These are phyloP conservation scores for Clepsis dumicolana DNA, from an alignment of 2,888 invertebrate genomes.

Conservation along the genomic window DNA sequence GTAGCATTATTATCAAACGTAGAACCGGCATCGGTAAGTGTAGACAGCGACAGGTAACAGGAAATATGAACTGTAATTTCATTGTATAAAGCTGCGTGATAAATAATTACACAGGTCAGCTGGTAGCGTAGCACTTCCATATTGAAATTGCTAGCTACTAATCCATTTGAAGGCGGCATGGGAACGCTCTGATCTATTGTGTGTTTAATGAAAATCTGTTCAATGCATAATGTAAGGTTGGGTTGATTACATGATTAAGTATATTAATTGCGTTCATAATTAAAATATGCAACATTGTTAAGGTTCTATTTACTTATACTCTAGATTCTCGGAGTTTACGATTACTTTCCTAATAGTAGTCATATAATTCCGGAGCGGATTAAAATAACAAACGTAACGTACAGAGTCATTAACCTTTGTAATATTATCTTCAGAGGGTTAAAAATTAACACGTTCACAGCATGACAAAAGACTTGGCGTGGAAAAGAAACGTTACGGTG, in stretches of 20 bases:
- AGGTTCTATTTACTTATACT: slow-evolving; percentile 7
- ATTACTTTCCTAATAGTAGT: not conserved
- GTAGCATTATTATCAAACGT: slow-evolving; percentile 45
- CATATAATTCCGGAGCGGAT: not conserved
- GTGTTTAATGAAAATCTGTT: slow-evolving; percentile 60
- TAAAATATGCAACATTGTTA: slow-evolving; percentile 27
- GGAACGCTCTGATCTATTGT: slow-evolving; percentile 57
- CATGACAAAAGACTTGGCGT: slow-evolving; percentile 21
- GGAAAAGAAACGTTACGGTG: slow-evolving; percentile 30
- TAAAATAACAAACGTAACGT: not conserved
- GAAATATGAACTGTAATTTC: slow-evolving; percentile 67
- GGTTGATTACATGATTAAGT: slow-evolving; percentile 57
- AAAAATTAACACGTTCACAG: slow-evolving; percentile 8
- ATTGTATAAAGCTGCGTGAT: slow-evolving; percentile 59
- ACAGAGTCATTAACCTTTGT: not conserved
- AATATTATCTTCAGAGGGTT: not conserved
- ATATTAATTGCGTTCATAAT: slow-evolving; percentile 25
- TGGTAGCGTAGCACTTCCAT: slow-evolving; percentile 44
- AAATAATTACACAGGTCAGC: slow-evolving; percentile 63
- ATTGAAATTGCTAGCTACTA: slow-evolving; percentile 54
- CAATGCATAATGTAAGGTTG: slow-evolving; percentile 48
- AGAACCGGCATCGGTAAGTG: slow-evolving; percentile 38
- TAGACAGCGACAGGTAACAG: slow-evolving; percentile 55
- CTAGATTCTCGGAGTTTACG: not conserved
- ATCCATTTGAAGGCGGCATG: slow-evolving; percentile 56